Percentiles rank a stretch among this genome's conserved stretches.
phyloP scores from a whole-genome alignment of 1,140 invertebrate species.

The Antheraea pernyi region DNA sequence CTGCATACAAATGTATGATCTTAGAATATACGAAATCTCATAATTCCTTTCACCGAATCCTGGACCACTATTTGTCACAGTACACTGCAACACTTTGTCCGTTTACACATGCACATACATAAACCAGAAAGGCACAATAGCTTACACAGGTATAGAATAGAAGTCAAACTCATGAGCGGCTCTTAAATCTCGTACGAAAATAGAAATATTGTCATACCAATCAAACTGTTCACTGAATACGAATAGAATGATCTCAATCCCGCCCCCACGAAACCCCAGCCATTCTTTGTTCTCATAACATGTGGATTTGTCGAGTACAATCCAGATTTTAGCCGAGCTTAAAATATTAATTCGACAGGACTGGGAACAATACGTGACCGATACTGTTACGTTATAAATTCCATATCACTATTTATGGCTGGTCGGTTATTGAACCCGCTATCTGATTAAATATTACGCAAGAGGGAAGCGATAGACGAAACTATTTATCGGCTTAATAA shows the following conservation, averaged over 20 bases:
- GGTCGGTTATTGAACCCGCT: no score
- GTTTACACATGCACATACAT: no score
- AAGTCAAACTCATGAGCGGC: neutral
- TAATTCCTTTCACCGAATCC: no score
- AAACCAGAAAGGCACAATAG: no score
- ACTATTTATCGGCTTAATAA: no score
- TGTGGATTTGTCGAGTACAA: neutral
- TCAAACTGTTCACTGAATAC: neutral
- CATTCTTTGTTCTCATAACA: neutral
- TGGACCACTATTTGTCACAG: no score
- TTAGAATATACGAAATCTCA: no score
- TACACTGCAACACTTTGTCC: no score
- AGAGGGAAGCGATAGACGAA: no score
- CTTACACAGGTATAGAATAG: neutral
- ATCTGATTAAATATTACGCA: no score
- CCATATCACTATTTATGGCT: no score
- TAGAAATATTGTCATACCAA: neutral
- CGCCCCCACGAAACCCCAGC: neutral
- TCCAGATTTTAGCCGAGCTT: neutral
- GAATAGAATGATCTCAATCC: constrained; percentile 3
- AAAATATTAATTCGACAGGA: neutral
- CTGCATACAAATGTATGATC: no score
- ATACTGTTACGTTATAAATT: neutral
- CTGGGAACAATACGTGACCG: neutral
- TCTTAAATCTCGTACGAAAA: neutral